These are phyloP conservation scores for Probosciger aterrimus DNA, from an alignment of 2,113 vertebrate species.

Conservation along the genomic window DNA sequence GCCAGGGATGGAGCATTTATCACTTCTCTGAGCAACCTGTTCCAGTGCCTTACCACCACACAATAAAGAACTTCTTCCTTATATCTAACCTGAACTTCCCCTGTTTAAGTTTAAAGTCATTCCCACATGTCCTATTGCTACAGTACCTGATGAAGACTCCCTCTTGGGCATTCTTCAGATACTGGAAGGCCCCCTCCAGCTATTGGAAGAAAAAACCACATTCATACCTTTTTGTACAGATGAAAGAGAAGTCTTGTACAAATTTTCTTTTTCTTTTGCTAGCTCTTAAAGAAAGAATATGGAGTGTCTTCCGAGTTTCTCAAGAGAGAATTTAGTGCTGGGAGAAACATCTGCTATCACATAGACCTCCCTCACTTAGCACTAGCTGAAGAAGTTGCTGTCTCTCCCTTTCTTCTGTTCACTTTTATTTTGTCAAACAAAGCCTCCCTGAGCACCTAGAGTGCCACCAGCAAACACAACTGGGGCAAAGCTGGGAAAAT, in stretches of 20 bases:
- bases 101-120: not conserved
- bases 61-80: not conserved
- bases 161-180: not conserved
- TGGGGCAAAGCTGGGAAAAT: not conserved
- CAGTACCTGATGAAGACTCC: not conserved
- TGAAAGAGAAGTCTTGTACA: not conserved
- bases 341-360: not conserved
- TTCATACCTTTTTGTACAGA: not conserved
- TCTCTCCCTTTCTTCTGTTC: not conserved
- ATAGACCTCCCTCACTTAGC: not conserved
- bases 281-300: not conserved
- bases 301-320: not conserved
- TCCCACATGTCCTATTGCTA: not conserved
- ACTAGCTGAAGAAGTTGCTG: not conserved
- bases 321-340: not conserved
- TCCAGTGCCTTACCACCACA: not conserved
- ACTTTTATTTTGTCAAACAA: not conserved
- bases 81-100: not conserved
- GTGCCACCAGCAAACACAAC: not conserved
- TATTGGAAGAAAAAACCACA: not conserved
- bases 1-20: not conserved
- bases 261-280: not conserved
- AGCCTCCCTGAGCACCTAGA: not conserved
- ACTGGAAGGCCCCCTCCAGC: not conserved
- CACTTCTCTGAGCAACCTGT: not conserved